These are phyloP conservation scores for Hirundo rustica DNA, from an alignment of 2,797 vertebrate species.

Conservation along the genomic window DNA sequence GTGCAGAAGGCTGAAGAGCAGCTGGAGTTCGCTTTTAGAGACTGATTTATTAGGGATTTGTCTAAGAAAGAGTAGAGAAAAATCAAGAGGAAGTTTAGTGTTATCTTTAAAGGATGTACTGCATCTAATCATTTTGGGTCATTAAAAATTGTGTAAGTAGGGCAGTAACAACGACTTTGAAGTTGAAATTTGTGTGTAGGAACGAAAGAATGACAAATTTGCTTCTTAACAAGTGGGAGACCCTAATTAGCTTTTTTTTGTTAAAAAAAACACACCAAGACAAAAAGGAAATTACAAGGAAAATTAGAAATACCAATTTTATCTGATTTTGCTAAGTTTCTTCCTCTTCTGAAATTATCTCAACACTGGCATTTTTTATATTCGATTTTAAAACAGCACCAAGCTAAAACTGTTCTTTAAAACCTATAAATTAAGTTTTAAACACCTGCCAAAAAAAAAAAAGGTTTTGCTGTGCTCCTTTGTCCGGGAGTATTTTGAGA, in stretches of 20 bases:
- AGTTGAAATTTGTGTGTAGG: background rate
- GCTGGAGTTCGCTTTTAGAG: background rate
- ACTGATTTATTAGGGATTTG: background rate
- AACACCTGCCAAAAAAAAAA: background rate
- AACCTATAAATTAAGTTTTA: background rate
- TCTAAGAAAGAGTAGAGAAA: background rate
- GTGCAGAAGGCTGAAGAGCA: background rate
- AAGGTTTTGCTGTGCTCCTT: background rate
- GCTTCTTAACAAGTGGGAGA: background rate
- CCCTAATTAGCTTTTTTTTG: background rate
- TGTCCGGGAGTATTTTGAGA: fast-evolving
- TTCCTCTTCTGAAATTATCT: background rate
- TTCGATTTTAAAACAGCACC: background rate
- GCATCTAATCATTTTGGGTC: background rate
- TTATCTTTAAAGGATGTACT: background rate
- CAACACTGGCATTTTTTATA: background rate
- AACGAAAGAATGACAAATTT: background rate
- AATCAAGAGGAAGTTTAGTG: background rate
- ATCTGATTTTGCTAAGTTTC: background rate
- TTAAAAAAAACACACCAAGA: background rate
- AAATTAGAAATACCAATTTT: background rate
- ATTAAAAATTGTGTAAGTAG: background rate
- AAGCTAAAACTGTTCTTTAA: background rate
- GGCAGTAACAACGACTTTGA: background rate
- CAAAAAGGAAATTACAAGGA: background rate